phyloP scores from a whole-genome alignment of 1,140 invertebrate species.

The Rhagoletis pomonella region DNA sequence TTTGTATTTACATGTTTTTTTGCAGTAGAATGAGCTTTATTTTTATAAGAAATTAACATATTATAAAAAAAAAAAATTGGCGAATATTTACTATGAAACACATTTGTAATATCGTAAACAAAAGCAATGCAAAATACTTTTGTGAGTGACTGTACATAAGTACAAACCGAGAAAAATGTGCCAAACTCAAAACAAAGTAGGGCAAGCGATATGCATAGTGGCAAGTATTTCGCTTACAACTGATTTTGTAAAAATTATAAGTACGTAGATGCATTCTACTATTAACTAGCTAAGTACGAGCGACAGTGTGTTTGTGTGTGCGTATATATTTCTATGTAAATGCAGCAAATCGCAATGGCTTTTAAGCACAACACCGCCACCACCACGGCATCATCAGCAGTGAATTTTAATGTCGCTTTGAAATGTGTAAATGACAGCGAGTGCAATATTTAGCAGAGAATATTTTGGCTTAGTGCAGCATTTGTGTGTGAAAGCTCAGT shows the following conservation, averaged over 20 bases:
- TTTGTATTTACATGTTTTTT: no score
- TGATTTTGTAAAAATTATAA: conserved; percentile 5
- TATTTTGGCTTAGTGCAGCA: neutral
- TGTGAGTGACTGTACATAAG: no score
- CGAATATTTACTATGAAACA: no score
- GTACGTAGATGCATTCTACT: neutral
- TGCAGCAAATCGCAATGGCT: neutral
- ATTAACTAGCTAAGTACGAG: no score
- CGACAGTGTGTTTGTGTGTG: neutral
- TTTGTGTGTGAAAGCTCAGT: neutral
- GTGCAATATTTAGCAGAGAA: conserved; percentile 22
- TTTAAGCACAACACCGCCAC: neutral
- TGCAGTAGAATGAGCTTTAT: no score
- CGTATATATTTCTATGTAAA: neutral
- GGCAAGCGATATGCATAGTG: neutral
- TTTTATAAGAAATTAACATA: no score
- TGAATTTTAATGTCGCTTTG: conserved; percentile 45
- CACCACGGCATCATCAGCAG: conserved; percentile 4
- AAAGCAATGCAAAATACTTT: no score
- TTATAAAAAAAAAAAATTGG: no score
- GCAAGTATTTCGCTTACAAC: neutral
- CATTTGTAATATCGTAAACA: no score
- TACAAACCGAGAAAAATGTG: conserved; percentile 1
- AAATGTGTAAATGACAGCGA: conserved; percentile 44
- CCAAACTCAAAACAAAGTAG: conserved; percentile 38